Conservation (phyloP, 2,113 vertebrate genomes). For the Cygnus atratus region DNA sequence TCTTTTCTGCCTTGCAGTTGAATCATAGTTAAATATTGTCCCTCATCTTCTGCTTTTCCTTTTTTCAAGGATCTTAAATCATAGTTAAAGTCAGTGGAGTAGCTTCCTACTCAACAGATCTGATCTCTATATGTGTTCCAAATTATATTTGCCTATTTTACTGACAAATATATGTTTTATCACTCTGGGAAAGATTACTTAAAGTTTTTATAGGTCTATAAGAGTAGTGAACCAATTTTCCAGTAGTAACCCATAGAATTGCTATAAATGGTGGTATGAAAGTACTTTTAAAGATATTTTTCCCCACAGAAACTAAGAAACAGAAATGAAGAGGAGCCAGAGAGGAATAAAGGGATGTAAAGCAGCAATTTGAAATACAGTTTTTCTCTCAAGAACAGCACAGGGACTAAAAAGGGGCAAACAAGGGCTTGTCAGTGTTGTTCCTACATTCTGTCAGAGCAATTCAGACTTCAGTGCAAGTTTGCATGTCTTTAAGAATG, state of each 20-base stretch:
- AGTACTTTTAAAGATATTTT: background rate
- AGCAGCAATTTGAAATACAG: background rate
- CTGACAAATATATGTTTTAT: background rate
- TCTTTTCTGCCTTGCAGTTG: background rate
- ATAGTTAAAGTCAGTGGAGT: background rate
- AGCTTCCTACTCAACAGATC: background rate
- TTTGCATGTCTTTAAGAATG: background rate
- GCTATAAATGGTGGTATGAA: background rate
- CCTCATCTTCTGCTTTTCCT: background rate
- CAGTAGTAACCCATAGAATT: background rate
- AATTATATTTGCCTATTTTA: slow-evolving; percentile 26
- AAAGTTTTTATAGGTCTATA: background rate
- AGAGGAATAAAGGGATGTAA: background rate
- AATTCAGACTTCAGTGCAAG: background rate
- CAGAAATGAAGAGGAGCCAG: background rate
- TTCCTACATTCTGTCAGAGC: background rate
- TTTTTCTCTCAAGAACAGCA: background rate
- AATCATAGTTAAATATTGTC: background rate
- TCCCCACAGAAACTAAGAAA: background rate
- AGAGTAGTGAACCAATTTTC: slow-evolving; percentile 2
- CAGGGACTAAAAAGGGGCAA: background rate
- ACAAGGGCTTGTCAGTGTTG: background rate
- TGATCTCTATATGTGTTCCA: background rate
- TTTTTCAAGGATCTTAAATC: background rate
- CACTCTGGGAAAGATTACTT: background rate